Base-by-base conservation (phyloP, 2,888 invertebrate species). In the Idaea dimidiata region DNA sequence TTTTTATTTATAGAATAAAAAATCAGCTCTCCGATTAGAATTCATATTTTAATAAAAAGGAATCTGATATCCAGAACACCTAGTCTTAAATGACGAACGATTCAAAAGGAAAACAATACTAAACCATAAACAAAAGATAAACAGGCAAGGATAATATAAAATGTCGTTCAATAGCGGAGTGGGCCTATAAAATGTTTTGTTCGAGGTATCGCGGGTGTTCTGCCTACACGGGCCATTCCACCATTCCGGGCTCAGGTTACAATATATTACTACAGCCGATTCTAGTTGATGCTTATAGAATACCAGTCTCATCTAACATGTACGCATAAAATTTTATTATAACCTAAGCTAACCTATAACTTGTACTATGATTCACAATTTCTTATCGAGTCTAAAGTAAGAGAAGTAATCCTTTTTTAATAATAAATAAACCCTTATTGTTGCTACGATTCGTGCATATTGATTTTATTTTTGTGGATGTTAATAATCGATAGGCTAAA, bases 141-240 rank as follows among this genome's bases (percentile, higher is more conserved):
- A 43, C 43, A 43, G 14, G 43, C 43, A 43, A 43, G 43, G 43
- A 43, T 43, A 43, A 43, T 43, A 43, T 43, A 43, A 43, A 43
- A 43, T 43, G 43, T 43, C 43, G 8, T 43, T 43, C 43, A 43
- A 43, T 43, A 10, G 8, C 8, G 10, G 43, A 43, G 43, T 43
- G 43, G 43, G 43, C 43, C 43, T 10, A 43, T 43, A 43, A 70
- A 68, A 68, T 54, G 63, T 62, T 63, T 69, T 65, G 69, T 66
- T 59, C 63, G 8, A 32, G 55, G 63, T 8, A 60, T 66, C 65
- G 66, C 70, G 71, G 69, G 71, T 64, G 69, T 71, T 64, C 65
- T 60, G 60, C 54, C 67, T 65, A 62, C 65, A 62, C 33, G 59
- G 32, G 1, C 2, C 16, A 24, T 43, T 16, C 53, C 59, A 43